phyloP scores from a whole-genome alignment of 2,113 vertebrate genomes.

The Paedocypris sp. region DNA sequence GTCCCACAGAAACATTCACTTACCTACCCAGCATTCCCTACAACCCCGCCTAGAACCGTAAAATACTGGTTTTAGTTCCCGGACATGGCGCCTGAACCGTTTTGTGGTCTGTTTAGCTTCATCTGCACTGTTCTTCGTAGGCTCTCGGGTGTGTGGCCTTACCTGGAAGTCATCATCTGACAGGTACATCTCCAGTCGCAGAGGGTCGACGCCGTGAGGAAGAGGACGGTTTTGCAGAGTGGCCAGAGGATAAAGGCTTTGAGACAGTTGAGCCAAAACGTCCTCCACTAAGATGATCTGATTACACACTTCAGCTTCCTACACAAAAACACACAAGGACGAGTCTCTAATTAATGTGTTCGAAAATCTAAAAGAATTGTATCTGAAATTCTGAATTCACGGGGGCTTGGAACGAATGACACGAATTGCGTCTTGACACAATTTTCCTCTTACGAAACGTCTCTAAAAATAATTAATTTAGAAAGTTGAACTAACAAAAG shows the following conservation, averaged over 20 bases:
- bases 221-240: conserved; percentile 81
- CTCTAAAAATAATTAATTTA: too few relatives aligned
- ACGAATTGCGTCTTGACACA: too few relatives aligned
- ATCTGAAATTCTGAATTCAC: too few relatives aligned
- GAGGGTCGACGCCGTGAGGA: conserved; percentile 87
- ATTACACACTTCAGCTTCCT: conserved; percentile 88
- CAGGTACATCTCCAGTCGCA: conserved; percentile 92
- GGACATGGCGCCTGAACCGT: too few relatives aligned
- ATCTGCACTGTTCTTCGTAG: not conserved
- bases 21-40: conserved; percentile 56
- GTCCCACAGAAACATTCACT: conserved; percentile 19
- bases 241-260: conserved; percentile 76
- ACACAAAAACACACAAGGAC: conserved; percentile 6
- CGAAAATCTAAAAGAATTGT: not conserved
- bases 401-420: too few relatives aligned
- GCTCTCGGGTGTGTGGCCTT: conserved; percentile 7
- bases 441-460: too few relatives aligned
- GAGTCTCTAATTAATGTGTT: not conserved
- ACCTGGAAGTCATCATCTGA: conserved; percentile 92
- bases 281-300: conserved; percentile 97
- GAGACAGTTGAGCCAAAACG: conserved; percentile 80
- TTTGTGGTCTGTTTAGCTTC: too few relatives aligned
- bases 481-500: too few relatives aligned
- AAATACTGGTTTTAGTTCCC: conserved; percentile 13
- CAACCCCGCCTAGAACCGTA: conserved; percentile 37